phyloP scores from a whole-genome alignment of 2,797 vertebrate species.

The Merluccius polli region DNA sequence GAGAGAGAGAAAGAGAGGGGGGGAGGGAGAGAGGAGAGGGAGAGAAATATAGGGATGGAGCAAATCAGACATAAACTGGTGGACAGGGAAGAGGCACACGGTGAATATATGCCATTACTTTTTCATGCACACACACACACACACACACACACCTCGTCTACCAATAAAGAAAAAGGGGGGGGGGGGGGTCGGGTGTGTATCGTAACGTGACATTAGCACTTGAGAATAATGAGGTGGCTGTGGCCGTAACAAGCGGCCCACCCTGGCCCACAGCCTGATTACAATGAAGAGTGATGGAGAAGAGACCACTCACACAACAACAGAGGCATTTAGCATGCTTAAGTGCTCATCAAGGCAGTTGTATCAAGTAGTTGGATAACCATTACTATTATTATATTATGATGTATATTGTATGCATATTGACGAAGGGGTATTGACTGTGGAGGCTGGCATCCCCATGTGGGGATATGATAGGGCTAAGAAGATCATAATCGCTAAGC shows the following conservation, averaged over 20 bases:
- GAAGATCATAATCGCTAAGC: background rate
- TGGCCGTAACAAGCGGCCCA: conserved; percentile 41
- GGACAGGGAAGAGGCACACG: background rate
- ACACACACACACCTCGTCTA: background rate
- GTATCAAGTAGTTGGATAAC: conserved; percentile 32
- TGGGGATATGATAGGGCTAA: background rate
- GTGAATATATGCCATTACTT: background rate
- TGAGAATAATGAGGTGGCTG: conserved; percentile 66
- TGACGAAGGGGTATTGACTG: background rate
- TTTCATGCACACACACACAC: background rate
- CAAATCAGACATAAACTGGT: conserved; percentile 25
- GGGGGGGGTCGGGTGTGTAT: background rate
- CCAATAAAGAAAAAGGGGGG: background rate
- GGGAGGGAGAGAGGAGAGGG: background rate
- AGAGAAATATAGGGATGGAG: conserved; percentile 33
- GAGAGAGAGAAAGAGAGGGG: background rate
- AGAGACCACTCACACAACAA: conserved; percentile 48
- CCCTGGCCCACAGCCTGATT: conserved; percentile 60
- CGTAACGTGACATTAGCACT: conserved; percentile 21
- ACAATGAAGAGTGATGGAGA: conserved; percentile 41
- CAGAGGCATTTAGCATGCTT: conserved; percentile 63
- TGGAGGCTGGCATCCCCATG: background rate
- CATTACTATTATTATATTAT: background rate
- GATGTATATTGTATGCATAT: background rate
- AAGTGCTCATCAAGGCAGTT: conserved; percentile 51